Base-by-base conservation (phyloP, 2,888 invertebrate genomes). In the Melikaiella ostensackeni region DNA sequence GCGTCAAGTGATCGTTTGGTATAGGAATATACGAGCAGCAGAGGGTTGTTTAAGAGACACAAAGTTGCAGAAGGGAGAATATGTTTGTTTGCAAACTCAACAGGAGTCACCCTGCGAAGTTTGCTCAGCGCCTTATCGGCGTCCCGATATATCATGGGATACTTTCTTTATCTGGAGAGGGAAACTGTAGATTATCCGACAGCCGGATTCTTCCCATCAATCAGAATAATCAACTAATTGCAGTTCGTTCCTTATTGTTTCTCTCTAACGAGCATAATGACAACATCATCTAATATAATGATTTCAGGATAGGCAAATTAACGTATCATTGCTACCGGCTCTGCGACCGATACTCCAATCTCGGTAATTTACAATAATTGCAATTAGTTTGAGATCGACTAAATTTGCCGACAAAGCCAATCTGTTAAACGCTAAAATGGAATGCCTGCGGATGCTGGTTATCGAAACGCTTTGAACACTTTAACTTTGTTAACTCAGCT, bases 161-260 rank as follows among this genome's bases (percentile, higher is more conserved):
- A n/a, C 30, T 50, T 42, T 46, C 46, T 46, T 42, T 63, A 35
- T 63, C 33, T 19, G 35, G 5, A 21, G 5, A 21, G 33, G 33
- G 33, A 35, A n/a, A 63, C 35, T 21, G 1, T 4, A 33, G 35
- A 63, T 35, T 35, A 63, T 63, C 21, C 5, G 21, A 11, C 38
- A n/a, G 33, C 63, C 4, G 35, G 21, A 11, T n/a, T 78, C 75
- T 76, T 70, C 63, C 75, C 57, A 81, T 84, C 82, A 59, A 59
- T 55, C 55, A 55, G 55, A 21, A 55, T 55, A 55, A 55, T 55
- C 55, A 55, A 55, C 21, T 55, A 81, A 78, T 61, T 38, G 81
- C 81, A 82, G 80, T 81, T 84, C 81, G 80, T 82, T 81, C 77
- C 30, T 78, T 75, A 81, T 81, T 82, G 79, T 82, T 82, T 81